phyloP scores from a whole-genome alignment of 2,113 vertebrate genomes.

The Acinonyx jubatus region DNA sequence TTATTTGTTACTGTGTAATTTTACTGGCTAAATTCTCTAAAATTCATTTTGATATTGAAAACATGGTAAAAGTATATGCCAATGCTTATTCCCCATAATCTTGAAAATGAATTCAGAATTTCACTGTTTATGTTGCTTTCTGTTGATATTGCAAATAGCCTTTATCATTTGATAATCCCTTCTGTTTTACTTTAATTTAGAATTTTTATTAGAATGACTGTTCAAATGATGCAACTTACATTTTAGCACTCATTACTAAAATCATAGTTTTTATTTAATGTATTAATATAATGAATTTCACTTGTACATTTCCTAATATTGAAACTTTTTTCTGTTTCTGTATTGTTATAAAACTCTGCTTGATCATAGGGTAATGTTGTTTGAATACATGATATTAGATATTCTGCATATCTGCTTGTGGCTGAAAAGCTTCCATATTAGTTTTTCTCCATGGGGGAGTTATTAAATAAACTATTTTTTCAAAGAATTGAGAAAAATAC shows the following conservation, averaged over 20 bases:
- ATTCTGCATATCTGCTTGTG: not conserved
- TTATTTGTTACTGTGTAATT: not conserved
- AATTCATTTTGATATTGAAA: not conserved
- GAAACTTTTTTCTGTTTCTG: not conserved
- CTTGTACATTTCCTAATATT: not conserved
- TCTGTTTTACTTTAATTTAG: not conserved
- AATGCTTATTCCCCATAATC: not conserved
- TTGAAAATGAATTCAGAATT: not conserved
- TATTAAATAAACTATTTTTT: not conserved
- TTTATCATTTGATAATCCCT: not conserved
- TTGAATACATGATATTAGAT: not conserved
- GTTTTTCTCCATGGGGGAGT: not conserved
- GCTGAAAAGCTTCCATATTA: not conserved
- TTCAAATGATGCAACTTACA: not conserved
- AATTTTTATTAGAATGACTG: not conserved
- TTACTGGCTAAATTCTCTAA: not conserved
- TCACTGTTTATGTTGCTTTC: not conserved
- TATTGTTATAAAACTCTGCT: not conserved
- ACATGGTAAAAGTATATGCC: not conserved
- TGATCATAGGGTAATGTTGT: not conserved
- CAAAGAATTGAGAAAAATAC: not conserved
- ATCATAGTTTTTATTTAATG: not conserved
- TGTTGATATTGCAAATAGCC: not conserved
- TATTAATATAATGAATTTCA: not conserved
- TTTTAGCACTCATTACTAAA: not conserved